Conservation (phyloP, 2,797 vertebrate species). For the Pseudocheirus occidentalis region DNA sequence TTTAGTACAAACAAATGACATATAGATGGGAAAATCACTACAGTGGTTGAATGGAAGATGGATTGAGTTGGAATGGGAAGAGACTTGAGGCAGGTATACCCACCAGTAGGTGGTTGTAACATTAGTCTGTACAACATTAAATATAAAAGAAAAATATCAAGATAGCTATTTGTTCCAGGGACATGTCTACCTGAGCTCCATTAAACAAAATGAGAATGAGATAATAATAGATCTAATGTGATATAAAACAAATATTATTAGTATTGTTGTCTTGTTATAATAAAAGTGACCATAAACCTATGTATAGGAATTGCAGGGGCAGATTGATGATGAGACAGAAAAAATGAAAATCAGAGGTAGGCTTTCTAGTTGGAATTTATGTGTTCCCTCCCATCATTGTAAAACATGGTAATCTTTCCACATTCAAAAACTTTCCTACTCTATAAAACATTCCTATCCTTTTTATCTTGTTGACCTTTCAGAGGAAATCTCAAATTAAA, state of each 20-base stretch:
- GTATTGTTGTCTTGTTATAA: neutral
- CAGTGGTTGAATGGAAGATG: neutral
- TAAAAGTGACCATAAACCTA: neutral
- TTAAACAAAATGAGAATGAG: neutral
- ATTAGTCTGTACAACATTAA: neutral
- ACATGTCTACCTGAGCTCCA: neutral
- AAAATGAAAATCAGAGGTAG: no score
- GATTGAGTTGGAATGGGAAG: neutral
- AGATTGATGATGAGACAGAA: neutral
- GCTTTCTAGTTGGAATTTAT: no score
- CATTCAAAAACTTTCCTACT: no score
- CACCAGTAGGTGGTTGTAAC: neutral
- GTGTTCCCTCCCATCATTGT: no score
- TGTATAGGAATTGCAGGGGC: neutral
- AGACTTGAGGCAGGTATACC: no score
- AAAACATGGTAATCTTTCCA: no score
- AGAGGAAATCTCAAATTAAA: no score
- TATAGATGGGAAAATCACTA: neutral
- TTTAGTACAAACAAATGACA: neutral
- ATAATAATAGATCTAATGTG: neutral
- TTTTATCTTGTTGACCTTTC: no score
- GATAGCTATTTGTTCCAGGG: neutral
- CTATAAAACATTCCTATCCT: no score
- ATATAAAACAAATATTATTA: neutral
- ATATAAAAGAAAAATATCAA: neutral